Base-by-base conservation (phyloP, 1,140 invertebrate species). In the Drosophila fuyamai region DNA sequence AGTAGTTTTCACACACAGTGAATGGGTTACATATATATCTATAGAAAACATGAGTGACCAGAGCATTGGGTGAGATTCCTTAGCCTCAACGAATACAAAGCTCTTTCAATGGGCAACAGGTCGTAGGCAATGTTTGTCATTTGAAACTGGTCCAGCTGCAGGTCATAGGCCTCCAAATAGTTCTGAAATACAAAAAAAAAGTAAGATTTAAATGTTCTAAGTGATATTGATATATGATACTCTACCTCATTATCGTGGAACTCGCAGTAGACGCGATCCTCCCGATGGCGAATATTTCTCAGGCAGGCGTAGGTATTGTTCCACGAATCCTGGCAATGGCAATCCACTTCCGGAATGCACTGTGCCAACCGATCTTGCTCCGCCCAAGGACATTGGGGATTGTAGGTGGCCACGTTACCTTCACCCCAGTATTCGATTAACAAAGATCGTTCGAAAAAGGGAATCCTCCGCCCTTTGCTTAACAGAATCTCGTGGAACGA, bases 241-340 rank as follows among this genome's bases (percentile, higher is more conserved):
- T 58, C 82, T 94, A 97, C 96, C 93, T 96, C 93, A 44, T 94
- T 71, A 90, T 98, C 96, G 29, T 93, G 90, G 92, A 98, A 97
- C 62, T 94, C 81, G 86, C 97, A 98, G 79, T 95, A 97, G 67
- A 97, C 94, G 67, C 95, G 94, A 85, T 96, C 88, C 23, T 41
- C 94, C 68, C 1, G 93, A 91, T 48, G 92, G 29, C 32, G 92
- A 86, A 29, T 96, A 61, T 95, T 94, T 51, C 96, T 92, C 5
- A 98, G 70, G 89, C 97, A 98, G 0, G 93, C 93, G 81, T 95
- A 98, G 0, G 97, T 97, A 84, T 98, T 98, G 88, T 98, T 98
- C 79, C 88, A 94, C 0, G 95, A 92, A 92, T 97, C 97, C 92
- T 97, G 95, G 85, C 97, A 98, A 86, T 97, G 97, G 81, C 97